Conservation (phyloP, 2,888 invertebrate species). For the Melinopterus prodromus region DNA sequence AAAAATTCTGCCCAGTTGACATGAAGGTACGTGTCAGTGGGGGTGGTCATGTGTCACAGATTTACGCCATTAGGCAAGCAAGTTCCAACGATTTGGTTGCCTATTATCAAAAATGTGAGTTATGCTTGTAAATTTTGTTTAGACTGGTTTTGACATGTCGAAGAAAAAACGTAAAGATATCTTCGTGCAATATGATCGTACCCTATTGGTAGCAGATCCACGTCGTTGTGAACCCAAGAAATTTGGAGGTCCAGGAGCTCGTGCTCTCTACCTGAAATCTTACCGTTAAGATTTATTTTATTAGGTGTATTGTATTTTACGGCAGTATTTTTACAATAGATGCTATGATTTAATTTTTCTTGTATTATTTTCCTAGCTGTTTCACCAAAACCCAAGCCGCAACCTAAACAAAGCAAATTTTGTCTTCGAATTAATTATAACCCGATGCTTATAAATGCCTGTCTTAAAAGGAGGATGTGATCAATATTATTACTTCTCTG, state of each 20-base stretch:
- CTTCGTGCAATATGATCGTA: constrained; percentile 96
- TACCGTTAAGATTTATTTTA: constrained; percentile 85
- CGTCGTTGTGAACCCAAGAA: constrained; percentile 99
- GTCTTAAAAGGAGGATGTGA: too few species aligned
- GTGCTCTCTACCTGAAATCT: constrained; percentile 99
- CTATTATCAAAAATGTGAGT: constrained; percentile 99
- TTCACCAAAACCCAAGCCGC: too few species aligned
- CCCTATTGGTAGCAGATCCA: constrained; percentile 97
- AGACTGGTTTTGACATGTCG: constrained; percentile 77
- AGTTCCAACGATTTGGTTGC: constrained; percentile 98
- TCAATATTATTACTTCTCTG: too few species aligned
- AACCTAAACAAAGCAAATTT: too few species aligned
- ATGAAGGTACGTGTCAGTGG: constrained; percentile 98
- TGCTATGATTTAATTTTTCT: neutral
- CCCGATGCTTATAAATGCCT: too few species aligned
- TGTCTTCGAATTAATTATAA: too few species aligned
- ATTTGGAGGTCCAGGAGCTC: constrained; percentile 99
- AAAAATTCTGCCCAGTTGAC: constrained; percentile 96
- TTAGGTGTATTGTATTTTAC: constrained; percentile 15
- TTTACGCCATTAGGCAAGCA: constrained; percentile 98
- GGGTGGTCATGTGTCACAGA: constrained; percentile 98
- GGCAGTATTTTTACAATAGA: neutral
- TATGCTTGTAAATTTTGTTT: constrained; percentile 5
- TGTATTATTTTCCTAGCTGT: too few species aligned
- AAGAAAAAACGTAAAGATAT: constrained; percentile 99